These are phyloP conservation scores for Pipra filicauda DNA, from an alignment of 2,113 vertebrate genomes.

Conservation along the genomic window DNA sequence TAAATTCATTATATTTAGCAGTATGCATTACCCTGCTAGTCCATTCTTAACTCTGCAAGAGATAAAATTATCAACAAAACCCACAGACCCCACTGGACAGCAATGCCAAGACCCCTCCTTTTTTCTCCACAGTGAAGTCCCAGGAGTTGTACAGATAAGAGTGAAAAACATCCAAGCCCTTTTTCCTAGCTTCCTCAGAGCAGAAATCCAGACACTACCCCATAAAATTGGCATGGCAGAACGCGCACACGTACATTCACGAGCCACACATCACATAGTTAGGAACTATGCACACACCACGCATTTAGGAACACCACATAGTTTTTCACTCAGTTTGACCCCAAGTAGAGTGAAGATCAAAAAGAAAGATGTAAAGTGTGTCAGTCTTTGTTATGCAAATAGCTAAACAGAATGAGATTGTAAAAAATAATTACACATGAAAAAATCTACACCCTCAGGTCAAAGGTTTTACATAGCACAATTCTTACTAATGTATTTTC, in stretches of 20 bases:
- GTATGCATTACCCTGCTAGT: not conserved
- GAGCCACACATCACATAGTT: not conserved
- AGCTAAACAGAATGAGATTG: not conserved
- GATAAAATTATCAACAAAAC: not conserved
- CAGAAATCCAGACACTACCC: not conserved
- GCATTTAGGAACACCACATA: not conserved
- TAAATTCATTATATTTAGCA: not conserved
- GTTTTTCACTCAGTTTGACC: not conserved
- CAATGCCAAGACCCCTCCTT: not conserved
- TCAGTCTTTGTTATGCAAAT: conserved; percentile 45
- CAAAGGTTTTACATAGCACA: conserved; percentile 33
- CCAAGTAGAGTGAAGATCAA: not conserved
- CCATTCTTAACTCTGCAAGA: not conserved
- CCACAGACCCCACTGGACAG: not conserved
- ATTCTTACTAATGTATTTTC: not conserved
- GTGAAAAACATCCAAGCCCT: not conserved
- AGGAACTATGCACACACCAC: not conserved
- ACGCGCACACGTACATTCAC: accelerated
- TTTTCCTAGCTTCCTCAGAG: not conserved
- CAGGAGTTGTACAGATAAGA: not conserved
- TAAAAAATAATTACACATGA: not conserved
- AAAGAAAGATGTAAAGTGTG: conserved; percentile 2
- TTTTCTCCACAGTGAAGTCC: not conserved
- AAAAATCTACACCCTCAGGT: conserved; percentile 24
- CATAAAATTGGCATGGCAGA: not conserved